Evolutionary conservation across 2,797 vertebrate genomes (phyloP), one percentile per base, ranked within the genome.

Genomic region (Antennarius maculatus): DNA sequence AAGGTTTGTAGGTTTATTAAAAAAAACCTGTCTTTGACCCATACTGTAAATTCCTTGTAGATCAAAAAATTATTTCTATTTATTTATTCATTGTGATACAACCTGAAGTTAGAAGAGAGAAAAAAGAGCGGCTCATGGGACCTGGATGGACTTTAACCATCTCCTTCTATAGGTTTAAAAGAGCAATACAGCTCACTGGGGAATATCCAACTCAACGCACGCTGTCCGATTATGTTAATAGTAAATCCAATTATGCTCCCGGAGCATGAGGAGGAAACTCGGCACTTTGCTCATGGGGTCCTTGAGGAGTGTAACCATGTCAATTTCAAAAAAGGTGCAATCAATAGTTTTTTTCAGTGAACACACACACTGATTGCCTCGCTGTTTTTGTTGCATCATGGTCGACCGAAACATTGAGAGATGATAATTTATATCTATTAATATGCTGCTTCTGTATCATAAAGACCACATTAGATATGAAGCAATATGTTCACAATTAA

Each of bases 241-340:
- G 76, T 84, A 91, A 93, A 94, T 94, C 91, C 92, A 92, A 93
- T 93, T 93, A 93, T 86, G 86, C 90, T 91, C 88, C 91, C 86
- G 74, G 67, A 87, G 86, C 81, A 75, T 88, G 65, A 85, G 86
- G 91, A 88, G 84, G 77, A 85, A 90, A 87, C 81, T 71, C 66
- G 83, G 82, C 87, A 87, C 76, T 79, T 89, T 88, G 86, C 89
- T 86, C 86, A 84, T 80, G 76, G 83, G 91, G 87, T 91, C 81
- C 66, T 88, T 42, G 49, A 87, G 86, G 77, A 83, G 71, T 71
- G 79, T 71, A 85, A 79, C 74, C 82, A 73, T 57, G 58, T 83
- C 81, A 7, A 70, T 85, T 80, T 51, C 49, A 79, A 84, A 88
- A 23, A 83, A 54, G 54, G 69, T 54, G 56, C 61, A 79, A 76